A percentile compares a stretch with the other conserved stretches of the same genome.
Conservation (phyloP, 1,140 invertebrate genomes). For the Sminthurinus signatus region DNA sequence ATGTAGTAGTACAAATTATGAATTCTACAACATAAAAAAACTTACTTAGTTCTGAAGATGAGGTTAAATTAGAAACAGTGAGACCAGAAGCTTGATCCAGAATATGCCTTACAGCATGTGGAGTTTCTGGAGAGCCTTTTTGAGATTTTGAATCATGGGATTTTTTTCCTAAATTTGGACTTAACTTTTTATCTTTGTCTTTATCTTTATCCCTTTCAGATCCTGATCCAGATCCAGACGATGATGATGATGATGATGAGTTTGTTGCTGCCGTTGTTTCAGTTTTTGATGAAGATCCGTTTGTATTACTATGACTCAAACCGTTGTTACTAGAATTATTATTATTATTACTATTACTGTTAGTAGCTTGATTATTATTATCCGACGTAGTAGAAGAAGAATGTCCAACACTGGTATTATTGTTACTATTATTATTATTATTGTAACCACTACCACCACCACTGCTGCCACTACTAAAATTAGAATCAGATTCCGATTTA, state of each 20-base stretch:
- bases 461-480: neutral
- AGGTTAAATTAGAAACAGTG: no score
- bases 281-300: neutral
- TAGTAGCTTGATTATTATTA: neutral
- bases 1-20: neutral
- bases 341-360: neutral
- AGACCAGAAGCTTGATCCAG: no score
- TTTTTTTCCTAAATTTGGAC: no score
- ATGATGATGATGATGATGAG: neutral
- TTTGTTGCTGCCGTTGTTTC: neutral
- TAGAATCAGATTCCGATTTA: conserved; percentile 2
- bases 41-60: no score
- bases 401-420: neutral
- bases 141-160: no score
- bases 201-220: no score
- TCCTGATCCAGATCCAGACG: no score
- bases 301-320: neutral
- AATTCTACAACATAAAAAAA: neutral
- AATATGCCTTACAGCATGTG: no score
- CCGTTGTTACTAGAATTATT: neutral
- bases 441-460: neutral
- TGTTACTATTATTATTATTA: neutral
- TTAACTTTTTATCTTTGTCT: no score
- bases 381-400: neutral
- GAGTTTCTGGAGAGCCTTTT: no score